Base-by-base conservation (phyloP, 2,888 invertebrate genomes). In the Liopterus haemorrhoidalis region DNA sequence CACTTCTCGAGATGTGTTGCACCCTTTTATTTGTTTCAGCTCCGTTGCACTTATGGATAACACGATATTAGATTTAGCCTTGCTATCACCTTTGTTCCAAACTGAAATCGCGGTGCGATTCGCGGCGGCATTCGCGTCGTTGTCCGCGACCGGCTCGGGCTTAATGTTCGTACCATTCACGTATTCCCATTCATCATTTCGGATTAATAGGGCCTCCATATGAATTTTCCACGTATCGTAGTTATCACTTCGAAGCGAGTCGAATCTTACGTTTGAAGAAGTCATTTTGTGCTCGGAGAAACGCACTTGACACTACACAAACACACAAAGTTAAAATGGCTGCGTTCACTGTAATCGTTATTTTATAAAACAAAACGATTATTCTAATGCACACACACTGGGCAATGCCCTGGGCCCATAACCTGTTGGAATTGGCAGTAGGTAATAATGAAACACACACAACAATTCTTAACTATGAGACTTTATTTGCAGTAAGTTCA, bases 21-120 rank as follows among this genome's bases (percentile, higher is more conserved):
- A 59, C 8, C 52, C 45, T 30, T 54, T 51, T 5, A 58, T 46
- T 41, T 59, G 49, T 24, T 55, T 53, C 6, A 59, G 35, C 41
- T 61, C 58, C 2, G 54, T n/a, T 30, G 24, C n/a, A 12, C 14
- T 11, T 14, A 33, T 35, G 15, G 24, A 22, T 20, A 41, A 18
- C 4, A 35, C 16, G 2, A 41, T 11, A 24, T 33, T 11, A n/a
- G 15, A 15, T 33, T 20, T 33, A 5, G 41, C 24, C 19, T 33
- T 22, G 9, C 5, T n/a, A 8, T 25, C 15, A 5, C n/a, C 24
- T 27, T 24, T 41, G 24, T 8, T 16, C 25, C 38, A 38, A 2
- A 6, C 11, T 14, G 12, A 8, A 11, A 30, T 30, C 3, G 12
- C 30, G 30, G 30, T 16, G n/a, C 15, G 15, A 4, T 11, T 30